A percentile compares a stretch with the other conserved stretches of the same genome.
phyloP scores from a whole-genome alignment of 2,888 invertebrate genomes.

The Ypsolopha sequella region DNA sequence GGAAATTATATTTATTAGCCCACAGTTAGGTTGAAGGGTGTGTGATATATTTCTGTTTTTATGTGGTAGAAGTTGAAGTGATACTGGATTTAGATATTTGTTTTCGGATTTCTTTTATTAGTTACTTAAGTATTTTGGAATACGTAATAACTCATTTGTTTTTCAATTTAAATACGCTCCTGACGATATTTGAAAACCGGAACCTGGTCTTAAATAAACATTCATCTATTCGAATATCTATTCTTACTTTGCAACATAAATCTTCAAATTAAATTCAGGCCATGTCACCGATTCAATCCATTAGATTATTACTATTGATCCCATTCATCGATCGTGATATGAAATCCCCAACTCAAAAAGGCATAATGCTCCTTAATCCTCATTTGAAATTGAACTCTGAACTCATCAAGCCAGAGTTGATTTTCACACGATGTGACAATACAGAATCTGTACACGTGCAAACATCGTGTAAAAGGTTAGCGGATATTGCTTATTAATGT shows the following conservation, averaged over 20 bases:
- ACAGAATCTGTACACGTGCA: constrained; percentile 34
- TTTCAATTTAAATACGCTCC: too few relatives aligned
- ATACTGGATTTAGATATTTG: too few relatives aligned
- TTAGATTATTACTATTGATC: constrained; percentile 32
- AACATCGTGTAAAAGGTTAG: constrained; percentile 46
- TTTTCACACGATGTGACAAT: constrained; percentile 11
- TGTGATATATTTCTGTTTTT: too few relatives aligned
- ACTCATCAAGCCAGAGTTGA: constrained; percentile 12
- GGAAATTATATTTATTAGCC: too few relatives aligned
- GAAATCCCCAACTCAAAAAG: constrained; percentile 8
- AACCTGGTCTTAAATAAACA: too few relatives aligned
- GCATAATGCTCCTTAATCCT: constrained; percentile 10
- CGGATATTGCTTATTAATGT: constrained; percentile 65
- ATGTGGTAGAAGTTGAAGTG: too few relatives aligned
- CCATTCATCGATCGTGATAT: constrained; percentile 40
- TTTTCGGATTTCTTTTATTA: too few relatives aligned
- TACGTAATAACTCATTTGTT: too few relatives aligned
- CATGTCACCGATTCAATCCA: constrained; percentile 4
- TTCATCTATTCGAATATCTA: too few relatives aligned
- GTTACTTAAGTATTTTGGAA: too few relatives aligned
- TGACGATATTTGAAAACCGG: too few relatives aligned
- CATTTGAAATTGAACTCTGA: constrained; percentile 8
- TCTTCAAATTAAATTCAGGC: constrained; percentile 6
- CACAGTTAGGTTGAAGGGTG: too few relatives aligned
- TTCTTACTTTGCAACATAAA: constrained; percentile 1